Percentiles rank a stretch among this genome's conserved stretches.
phyloP scores from a whole-genome alignment of 2,113 vertebrate genomes.

The Sula dactylatra region DNA sequence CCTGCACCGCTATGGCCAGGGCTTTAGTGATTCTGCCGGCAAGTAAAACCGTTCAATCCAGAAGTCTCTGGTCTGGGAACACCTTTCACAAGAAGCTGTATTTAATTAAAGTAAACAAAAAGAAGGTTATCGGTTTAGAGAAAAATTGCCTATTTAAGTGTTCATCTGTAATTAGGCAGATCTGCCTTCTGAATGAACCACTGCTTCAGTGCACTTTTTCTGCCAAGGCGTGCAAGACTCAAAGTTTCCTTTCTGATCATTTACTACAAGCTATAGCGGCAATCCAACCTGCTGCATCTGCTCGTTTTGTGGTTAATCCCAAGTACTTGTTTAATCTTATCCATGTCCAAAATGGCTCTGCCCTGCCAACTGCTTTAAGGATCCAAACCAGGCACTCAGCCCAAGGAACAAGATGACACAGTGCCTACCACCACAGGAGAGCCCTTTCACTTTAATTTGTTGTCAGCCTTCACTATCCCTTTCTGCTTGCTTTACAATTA shows the following conservation, averaged over 20 bases:
- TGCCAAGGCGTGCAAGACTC: neutral
- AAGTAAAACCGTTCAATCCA: neutral
- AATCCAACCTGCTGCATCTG: neutral
- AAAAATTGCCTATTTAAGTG: neutral
- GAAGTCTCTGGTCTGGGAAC: neutral
- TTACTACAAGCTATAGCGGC: neutral
- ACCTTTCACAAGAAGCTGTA: neutral
- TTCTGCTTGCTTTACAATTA: neutral
- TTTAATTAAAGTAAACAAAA: neutral
- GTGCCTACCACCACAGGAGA: neutral
- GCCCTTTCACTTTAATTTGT: neutral
- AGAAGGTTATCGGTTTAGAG: neutral
- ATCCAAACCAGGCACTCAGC: neutral
- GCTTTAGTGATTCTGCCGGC: neutral
- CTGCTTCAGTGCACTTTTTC: neutral
- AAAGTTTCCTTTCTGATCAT: neutral
- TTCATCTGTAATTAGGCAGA: neutral
- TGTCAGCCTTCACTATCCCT: neutral
- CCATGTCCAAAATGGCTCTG: neutral
- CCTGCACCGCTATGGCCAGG: rapidly evolving
- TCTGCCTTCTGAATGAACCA: neutral
- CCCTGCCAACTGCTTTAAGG: neutral
- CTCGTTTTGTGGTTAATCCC: neutral
- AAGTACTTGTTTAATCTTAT: neutral
- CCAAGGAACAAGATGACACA: neutral